Conservation (phyloP, 2,113 vertebrate genomes). For the Hirundichthys speculiger region DNA sequence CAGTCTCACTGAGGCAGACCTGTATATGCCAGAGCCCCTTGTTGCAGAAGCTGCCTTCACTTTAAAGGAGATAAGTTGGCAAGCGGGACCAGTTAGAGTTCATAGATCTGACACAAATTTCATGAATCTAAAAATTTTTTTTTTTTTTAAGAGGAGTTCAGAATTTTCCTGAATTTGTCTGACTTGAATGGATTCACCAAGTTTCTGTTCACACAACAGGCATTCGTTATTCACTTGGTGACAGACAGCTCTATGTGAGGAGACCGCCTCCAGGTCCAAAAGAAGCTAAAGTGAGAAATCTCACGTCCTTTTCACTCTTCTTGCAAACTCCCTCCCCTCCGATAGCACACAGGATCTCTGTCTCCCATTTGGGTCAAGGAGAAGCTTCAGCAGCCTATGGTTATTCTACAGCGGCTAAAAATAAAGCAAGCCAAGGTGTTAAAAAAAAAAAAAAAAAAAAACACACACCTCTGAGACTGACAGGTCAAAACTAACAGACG, state of each 20-base stretch:
- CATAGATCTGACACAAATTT: not conserved
- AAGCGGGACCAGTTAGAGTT: not conserved
- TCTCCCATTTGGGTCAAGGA: slow-evolving; percentile 58
- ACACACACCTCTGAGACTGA: slow-evolving; percentile 18
- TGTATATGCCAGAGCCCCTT: slow-evolving; percentile 4
- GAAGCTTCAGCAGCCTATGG: slow-evolving; percentile 33
- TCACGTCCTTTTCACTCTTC: slow-evolving; percentile 1
- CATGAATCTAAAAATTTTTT: too few species aligned
- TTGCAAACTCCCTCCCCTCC: slow-evolving; percentile 12
- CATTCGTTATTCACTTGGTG: not conserved
- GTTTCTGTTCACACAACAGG: too few species aligned
- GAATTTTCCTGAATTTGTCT: too few species aligned
- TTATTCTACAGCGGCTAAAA: slow-evolving; percentile 58
- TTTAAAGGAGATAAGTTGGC: not conserved
- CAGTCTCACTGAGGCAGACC: slow-evolving; percentile 38
- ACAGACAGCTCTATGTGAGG: not conserved
- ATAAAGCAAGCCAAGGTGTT: slow-evolving; percentile 55
- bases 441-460: slow-evolving; percentile 30
- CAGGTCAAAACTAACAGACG: slow-evolving; percentile 1
- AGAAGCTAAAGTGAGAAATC: slow-evolving; percentile 9
- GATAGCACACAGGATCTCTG: slow-evolving; percentile 32
- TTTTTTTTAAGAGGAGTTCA: too few species aligned
- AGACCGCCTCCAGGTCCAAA: not conserved
- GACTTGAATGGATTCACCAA: too few species aligned
- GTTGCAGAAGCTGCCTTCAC: not conserved